These are phyloP conservation scores for Tipula lateralis DNA, from an alignment of 2,888 invertebrate genomes.

Conservation along the genomic window DNA sequence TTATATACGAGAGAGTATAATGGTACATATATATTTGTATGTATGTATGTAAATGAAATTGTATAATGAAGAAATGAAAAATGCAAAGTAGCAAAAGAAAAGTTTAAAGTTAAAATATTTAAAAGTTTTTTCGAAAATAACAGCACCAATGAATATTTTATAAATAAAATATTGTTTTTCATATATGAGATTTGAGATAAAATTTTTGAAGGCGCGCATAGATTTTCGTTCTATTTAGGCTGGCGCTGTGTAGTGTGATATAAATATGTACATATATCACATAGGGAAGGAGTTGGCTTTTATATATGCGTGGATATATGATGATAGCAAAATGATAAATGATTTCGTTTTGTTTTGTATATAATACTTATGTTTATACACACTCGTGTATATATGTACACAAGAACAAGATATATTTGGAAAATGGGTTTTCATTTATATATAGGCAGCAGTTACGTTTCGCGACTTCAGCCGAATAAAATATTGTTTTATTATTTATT, in stretches of 20 bases:
- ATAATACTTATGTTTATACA: too few species aligned
- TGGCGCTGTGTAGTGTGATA: too few species aligned
- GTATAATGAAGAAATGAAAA: background rate
- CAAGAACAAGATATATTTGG: background rate
- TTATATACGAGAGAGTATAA: too few species aligned
- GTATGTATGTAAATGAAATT: background rate
- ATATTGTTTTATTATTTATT: background rate
- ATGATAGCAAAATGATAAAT: background rate
- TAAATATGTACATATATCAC: background rate
- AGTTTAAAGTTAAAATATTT: background rate
- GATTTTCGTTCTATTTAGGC: too few species aligned
- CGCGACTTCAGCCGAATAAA: background rate
- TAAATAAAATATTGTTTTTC: background rate
- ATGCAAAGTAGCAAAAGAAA: background rate
- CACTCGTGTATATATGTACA: too few species aligned
- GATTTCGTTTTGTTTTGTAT: background rate
- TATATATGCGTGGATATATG: background rate
- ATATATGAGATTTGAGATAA: background rate
- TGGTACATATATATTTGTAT: too few species aligned
- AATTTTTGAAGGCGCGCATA: background rate
- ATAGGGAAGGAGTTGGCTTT: background rate
- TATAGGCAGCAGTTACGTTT: background rate
- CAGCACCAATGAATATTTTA: background rate
- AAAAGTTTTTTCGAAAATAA: background rate
- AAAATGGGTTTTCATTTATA: background rate